These are phyloP conservation scores for Pollenia griseotomentosa DNA, from an alignment of 2,888 invertebrate genomes.

Conservation along the genomic window DNA sequence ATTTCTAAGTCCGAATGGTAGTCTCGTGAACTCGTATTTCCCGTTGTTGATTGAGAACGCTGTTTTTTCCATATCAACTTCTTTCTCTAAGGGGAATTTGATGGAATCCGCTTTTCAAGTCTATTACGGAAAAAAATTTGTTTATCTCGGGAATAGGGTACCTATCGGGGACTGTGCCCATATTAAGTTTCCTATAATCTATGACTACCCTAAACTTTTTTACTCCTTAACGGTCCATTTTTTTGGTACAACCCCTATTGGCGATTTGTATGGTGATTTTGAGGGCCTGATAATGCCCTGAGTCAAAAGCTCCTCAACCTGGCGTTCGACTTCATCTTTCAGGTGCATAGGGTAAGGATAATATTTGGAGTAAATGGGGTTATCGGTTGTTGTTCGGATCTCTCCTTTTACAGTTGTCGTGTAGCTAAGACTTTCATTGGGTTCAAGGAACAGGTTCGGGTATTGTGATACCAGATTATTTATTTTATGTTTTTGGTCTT, in stretches of 20 bases:
- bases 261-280: too few species aligned
- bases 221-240: too few species aligned
- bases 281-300: too few species aligned
- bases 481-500: neutral
- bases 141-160: neutral
- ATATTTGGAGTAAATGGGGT: neutral
- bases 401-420: neutral
- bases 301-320: too few species aligned
- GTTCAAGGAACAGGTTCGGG: slow-evolving; percentile 7
- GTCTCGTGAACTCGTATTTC: neutral
- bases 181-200: neutral
- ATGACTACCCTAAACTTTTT: too few species aligned
- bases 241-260: too few species aligned
- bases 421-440: neutral
- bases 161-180: neutral
- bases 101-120: slow-evolving; percentile 5
- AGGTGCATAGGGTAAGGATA: neutral
- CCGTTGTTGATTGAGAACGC: neutral
- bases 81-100: neutral
- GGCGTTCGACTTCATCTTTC: neutral
- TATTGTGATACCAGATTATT: neutral
- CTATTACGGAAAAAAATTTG: neutral
- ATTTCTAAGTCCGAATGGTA: too few species aligned
- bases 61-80: too few species aligned
- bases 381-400: slow-evolving; percentile 2